Evolutionary conservation across 2,797 vertebrate genomes (phyloP).

Genomic region (Gallinago solitaria): DNA sequence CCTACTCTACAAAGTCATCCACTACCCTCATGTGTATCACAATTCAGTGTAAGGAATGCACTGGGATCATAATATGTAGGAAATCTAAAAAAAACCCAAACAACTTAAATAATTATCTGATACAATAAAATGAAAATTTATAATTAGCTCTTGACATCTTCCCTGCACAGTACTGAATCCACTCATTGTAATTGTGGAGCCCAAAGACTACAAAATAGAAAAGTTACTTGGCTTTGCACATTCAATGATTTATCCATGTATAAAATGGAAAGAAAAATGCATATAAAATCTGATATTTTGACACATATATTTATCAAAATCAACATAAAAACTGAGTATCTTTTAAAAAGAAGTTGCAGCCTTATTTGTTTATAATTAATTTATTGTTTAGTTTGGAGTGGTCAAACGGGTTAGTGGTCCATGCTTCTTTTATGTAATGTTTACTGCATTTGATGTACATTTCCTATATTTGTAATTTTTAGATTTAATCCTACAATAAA

Average conservation of each 20-base stretch:
- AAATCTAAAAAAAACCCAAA: neutral
- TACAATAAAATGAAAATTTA: neutral
- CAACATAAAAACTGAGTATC: neutral
- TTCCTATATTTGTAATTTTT: neutral
- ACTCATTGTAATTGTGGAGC: neutral
- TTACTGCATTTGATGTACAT: neutral
- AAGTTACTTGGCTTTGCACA: neutral
- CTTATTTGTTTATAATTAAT: neutral
- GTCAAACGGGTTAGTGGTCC: neutral
- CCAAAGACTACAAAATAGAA: neutral
- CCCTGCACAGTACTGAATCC: neutral
- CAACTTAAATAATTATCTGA: neutral
- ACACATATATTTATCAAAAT: neutral
- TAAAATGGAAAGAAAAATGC: neutral
- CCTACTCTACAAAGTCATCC: too few species aligned
- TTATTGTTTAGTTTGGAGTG: neutral
- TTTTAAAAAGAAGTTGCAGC: neutral
- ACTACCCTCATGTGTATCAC: neutral
- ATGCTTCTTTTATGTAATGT: neutral
- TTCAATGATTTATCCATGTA: neutral
- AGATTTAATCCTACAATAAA: neutral
- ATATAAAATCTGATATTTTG: neutral
- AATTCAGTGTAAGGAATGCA: neutral
- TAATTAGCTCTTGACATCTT: neutral
- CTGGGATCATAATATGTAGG: neutral